Conservation (phyloP, 2,797 vertebrate genomes). For the Delichon dasypus region DNA sequence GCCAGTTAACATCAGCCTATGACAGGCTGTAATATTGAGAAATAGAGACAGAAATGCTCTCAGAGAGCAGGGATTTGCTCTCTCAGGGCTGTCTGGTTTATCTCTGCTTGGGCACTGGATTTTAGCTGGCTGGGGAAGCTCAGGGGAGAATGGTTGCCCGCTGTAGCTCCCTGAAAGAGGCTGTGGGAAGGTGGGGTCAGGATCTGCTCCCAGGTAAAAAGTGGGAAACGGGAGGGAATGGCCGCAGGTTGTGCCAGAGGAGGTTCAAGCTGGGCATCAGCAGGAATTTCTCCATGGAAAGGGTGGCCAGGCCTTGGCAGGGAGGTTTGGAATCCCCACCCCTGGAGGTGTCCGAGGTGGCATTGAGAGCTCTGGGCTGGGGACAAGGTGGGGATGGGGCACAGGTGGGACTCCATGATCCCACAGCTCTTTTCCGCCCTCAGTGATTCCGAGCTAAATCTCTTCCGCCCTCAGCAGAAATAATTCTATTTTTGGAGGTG, state of each 20-base stretch:
- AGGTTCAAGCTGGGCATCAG: background rate
- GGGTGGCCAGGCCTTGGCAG: accelerated
- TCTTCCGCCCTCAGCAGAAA: background rate
- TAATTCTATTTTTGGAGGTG: too few relatives aligned
- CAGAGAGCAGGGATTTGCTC: background rate
- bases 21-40: background rate
- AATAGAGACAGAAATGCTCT: background rate
- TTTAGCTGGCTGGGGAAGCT: background rate
- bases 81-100: background rate
- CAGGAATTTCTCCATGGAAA: background rate
- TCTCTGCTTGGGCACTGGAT: background rate
- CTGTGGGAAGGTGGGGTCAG: background rate
- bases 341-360: background rate
- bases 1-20: background rate
- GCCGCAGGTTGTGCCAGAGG: background rate
- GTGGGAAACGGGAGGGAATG: background rate
- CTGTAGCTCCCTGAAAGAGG: background rate
- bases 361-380: background rate
- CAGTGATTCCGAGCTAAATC: background rate
- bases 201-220: background rate
- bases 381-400: accelerated
- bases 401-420: background rate
- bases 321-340: background rate
- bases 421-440: background rate
- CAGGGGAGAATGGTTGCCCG: background rate